Evolutionary conservation across 2,113 vertebrate genomes (phyloP).

Genomic region (Cyphomyrus discorhynchus): DNA sequence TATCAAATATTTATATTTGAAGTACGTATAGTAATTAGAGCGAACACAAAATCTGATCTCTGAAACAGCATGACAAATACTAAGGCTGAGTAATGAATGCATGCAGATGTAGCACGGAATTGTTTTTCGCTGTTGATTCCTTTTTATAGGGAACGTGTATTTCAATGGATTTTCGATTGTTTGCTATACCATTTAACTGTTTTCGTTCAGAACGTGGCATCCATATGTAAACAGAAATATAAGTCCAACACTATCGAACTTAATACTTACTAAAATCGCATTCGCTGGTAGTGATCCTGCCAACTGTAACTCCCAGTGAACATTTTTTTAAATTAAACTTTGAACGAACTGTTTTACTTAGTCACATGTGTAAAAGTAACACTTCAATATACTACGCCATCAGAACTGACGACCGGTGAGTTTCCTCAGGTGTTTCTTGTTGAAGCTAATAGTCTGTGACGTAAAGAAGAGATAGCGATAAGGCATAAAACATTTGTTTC

Average conservation of each 20-base stretch:
- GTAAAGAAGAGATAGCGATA: not conserved
- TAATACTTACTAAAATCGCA: slow-evolving; percentile 1
- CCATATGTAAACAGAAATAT: not conserved
- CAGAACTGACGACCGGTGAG: not conserved
- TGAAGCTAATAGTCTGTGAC: slow-evolving; percentile 3
- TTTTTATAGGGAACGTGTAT: not conserved
- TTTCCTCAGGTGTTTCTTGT: slow-evolving; percentile 13
- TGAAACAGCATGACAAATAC: not conserved
- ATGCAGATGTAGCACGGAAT: not conserved
- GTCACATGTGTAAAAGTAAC: not conserved
- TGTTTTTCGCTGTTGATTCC: not conserved
- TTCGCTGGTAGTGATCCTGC: not conserved
- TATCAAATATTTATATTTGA: not conserved
- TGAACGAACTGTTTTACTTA: not conserved
- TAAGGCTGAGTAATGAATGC: not conserved
- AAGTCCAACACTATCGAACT: not conserved
- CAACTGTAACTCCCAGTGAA: not conserved
- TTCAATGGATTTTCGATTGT: not conserved
- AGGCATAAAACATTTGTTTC: not conserved
- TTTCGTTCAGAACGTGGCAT: not conserved
- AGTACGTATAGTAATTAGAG: not conserved
- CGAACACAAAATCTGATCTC: not conserved
- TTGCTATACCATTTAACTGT: not conserved
- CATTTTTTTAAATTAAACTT: not conserved
- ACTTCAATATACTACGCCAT: not conserved